Base-by-base conservation (phyloP, 2,113 vertebrate genomes). In the Ramphastos sulfuratus region DNA sequence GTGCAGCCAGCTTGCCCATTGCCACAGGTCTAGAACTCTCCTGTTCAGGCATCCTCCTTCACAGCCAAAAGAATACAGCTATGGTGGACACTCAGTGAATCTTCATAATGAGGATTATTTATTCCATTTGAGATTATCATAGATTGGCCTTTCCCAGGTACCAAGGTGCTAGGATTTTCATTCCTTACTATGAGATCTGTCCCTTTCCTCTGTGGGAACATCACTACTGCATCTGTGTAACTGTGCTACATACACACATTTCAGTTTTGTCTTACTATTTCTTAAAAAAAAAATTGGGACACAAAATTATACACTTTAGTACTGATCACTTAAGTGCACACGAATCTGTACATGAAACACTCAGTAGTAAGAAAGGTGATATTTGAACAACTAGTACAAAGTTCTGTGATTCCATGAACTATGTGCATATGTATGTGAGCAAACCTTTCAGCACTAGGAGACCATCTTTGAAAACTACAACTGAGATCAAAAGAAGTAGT, bases 31-130 rank as follows among this genome's bases (percentile, higher is more conserved):
- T 48, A 58, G 28, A n/a, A 5, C 8, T 58, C 10, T 50, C 21
- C 10, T 23, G 16, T 9, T 72, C 46, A 55, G 65, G 12, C 12
- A 58, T 39, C 33, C 28, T 52, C 31, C 37, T 70, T 54, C 27
- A 12, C 2, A 61, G 23, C 69, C 21, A 14, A 73, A 80, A 37
- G 24, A 35, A 61, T 23, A 56, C 0, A 0, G 11, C 8, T 46
- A 4, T 4, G 7, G 6, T 18, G 14, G 44, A 39, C 27, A 28
- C 19, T 15, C 25, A 25, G 4, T 8, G 7, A 31, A 20, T 46
- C 39, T 77, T 78, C 77, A 18, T 15, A 42, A 52, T 6, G 2
- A 72, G 9, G 9, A 61, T 77, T 72, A 78, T 18, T 81, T 84
- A 18, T n/a, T 71, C 9, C 5, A 5, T 15, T 30, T 78, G 35